These are phyloP conservation scores for Apodemus agrarius DNA, from an alignment of 2,797 vertebrate genomes.

Conservation along the genomic window DNA sequence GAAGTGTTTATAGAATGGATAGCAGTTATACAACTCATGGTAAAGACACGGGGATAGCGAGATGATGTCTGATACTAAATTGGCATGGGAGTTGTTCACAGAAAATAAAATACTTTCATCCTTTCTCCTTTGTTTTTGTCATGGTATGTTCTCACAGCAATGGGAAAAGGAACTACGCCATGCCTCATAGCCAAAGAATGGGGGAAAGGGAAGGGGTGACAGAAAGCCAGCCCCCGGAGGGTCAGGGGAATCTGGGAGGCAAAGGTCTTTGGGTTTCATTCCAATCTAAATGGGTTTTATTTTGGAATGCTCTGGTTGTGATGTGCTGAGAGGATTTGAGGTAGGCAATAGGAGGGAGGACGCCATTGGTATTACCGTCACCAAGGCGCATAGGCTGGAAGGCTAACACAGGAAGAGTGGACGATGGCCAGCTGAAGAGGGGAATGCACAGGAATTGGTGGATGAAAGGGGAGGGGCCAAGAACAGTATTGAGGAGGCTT, in stretches of 20 bases:
- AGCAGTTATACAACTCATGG: neutral
- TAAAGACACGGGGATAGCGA: neutral
- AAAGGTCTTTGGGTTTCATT: neutral
- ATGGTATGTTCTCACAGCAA: neutral
- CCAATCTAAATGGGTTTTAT: neutral
- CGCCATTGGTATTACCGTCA: neutral
- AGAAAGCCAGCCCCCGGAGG: neutral
- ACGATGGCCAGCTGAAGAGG: neutral
- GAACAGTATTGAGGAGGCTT: neutral
- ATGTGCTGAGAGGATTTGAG: neutral
- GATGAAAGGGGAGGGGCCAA: neutral
- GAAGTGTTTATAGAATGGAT: neutral
- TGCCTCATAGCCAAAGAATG: neutral
- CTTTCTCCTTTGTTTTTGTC: neutral
- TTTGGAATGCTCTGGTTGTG: neutral
- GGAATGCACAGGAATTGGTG: neutral
- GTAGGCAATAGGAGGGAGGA: neutral
- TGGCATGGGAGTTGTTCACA: neutral
- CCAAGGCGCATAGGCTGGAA: neutral
- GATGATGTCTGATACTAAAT: neutral
- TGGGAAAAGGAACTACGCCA: too few species aligned
- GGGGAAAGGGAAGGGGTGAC: accelerated
- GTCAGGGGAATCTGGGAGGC: accelerated
- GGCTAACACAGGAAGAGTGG: neutral
- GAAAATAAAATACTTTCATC: neutral